phyloP scores from a whole-genome alignment of 2,888 invertebrate genomes.

The Drosophila kanekoi region DNA sequence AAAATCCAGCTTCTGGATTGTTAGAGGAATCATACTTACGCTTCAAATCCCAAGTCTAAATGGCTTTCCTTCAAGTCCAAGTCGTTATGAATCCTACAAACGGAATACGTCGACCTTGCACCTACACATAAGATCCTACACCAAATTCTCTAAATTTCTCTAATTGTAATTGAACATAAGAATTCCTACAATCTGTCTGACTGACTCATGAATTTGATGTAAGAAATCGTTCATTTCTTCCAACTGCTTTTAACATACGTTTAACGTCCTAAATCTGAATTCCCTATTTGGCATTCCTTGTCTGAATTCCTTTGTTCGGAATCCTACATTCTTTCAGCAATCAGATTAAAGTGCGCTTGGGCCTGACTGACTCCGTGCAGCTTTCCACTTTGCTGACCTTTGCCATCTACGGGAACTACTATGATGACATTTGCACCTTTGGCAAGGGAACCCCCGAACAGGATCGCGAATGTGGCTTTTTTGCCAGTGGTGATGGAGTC shows the following conservation, averaged over 20 bases:
- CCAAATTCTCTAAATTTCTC: too few species aligned
- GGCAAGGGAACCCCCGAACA: constrained; percentile 21
- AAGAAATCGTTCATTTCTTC: too few species aligned
- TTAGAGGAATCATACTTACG: too few species aligned
- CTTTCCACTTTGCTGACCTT: constrained; percentile 70
- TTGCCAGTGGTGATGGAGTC: constrained; percentile 16
- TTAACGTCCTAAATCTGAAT: not conserved
- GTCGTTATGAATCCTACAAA: too few species aligned
- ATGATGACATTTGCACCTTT: constrained; percentile 62
- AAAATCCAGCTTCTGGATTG: not conserved
- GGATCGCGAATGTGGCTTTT: constrained; percentile 48
- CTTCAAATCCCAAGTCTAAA: too few species aligned
- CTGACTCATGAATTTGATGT: too few species aligned
- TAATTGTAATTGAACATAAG: not conserved
- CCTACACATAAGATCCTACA: not conserved
- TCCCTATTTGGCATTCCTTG: too few species aligned
- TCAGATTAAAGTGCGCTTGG: constrained; percentile 38
- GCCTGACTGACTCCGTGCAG: constrained; percentile 42
- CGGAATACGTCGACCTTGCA: too few species aligned
- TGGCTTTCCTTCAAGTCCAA: too few species aligned
- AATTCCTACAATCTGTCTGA: not conserved
- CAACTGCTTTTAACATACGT: too few species aligned
- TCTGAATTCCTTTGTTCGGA: not conserved
- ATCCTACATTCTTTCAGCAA: constrained; percentile 17
- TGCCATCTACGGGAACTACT: constrained; percentile 80